Evolutionary conservation across 2,797 vertebrate species (phyloP).

Genomic region (Periophthalmus magnuspinnatus): DNA sequence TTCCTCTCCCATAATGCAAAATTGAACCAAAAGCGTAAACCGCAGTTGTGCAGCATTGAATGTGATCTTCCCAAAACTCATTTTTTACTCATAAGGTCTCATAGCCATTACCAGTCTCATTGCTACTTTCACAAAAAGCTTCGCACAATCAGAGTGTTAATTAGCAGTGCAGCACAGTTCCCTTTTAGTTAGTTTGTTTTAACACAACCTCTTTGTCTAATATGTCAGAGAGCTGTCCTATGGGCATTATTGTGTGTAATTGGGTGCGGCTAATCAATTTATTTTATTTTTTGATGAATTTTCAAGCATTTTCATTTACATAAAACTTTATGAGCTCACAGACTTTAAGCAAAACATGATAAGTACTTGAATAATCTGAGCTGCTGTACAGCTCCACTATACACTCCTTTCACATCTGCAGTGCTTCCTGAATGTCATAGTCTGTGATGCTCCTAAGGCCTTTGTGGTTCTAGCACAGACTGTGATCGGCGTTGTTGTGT

Average conservation of each 20-base stretch:
- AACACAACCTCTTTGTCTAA: constrained; percentile 34
- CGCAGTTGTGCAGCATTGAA: constrained; percentile 70
- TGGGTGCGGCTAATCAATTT: constrained; percentile 50
- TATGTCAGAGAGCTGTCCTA: constrained; percentile 34
- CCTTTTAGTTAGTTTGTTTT: constrained; percentile 46
- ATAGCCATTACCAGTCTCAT: constrained; percentile 60
- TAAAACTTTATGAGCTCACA: constrained; percentile 36
- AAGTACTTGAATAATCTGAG: constrained; percentile 66
- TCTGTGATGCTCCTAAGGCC: constrained; percentile 58
- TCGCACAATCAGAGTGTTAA: constrained; percentile 78
- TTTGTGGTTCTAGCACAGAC: constrained; percentile 60
- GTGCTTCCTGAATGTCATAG: constrained; percentile 65
- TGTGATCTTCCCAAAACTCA: constrained; percentile 73
- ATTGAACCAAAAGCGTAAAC: constrained; percentile 73
- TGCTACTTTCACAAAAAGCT: constrained; percentile 69
- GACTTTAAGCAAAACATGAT: constrained; percentile 31
- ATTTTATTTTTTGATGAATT: neutral
- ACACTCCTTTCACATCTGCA: constrained; percentile 47
- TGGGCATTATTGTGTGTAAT: constrained; percentile 54
- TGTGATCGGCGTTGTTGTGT: constrained; percentile 38
- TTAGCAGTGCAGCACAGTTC: constrained; percentile 45
- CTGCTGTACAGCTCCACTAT: constrained; percentile 56
- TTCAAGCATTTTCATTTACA: constrained; percentile 17
- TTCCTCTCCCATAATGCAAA: constrained; percentile 68
- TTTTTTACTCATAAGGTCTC: constrained; percentile 77